Base-by-base conservation (phyloP, 2,797 vertebrate species). In the Chiroxiphia lanceolata region DNA sequence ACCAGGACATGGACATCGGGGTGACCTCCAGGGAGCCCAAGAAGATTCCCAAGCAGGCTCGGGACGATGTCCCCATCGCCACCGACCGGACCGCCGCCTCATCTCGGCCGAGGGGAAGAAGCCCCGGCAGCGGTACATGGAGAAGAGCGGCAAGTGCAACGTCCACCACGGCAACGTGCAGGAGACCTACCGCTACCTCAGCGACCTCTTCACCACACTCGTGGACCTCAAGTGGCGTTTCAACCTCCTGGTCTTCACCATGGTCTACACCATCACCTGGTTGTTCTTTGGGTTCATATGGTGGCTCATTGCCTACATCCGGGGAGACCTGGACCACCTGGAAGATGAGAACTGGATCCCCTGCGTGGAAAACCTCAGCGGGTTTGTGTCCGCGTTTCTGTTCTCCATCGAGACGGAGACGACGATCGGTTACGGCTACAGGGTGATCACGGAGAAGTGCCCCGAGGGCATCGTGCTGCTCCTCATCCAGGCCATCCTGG, bases 351-450 rank as follows among this genome's bases (percentile, higher is more conserved):
- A 98, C 94, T 99, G 99, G 99, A 99, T 99, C 53, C 99, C 99
- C 33, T 99, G 99, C 8, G 99, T 99, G 18, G 99, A 99, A 83
- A 99, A 99, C 95, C 99, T 99, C 97, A 99, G 99, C 54, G 99
- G 99, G 60, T 99, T 99, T 79, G 99, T 99, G 91, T 99, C 99
- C 0, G 99, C 99, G 2, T 99, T 99, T 97, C 98, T 99, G 76
- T 99, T 99, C 95, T 99, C 99, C 92, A 99, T 99, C 4, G 99
- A 99, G 97, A 99, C 99, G 0, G 99, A 99, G 95, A 99, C 99
- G 10, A 99, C 99, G 65, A 99, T 99, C 15, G 99, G 99, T 6
- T 99, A 99, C 0, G 99, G 99, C 92, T 99, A 99, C 83, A 97
- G 99, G 13, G 99, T 99, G 77, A 99, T 99, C 95, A 99, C 99